Evolutionary conservation across 2,113 vertebrate species (phyloP).

Genomic region (Aspiorhynchus laticeps): DNA sequence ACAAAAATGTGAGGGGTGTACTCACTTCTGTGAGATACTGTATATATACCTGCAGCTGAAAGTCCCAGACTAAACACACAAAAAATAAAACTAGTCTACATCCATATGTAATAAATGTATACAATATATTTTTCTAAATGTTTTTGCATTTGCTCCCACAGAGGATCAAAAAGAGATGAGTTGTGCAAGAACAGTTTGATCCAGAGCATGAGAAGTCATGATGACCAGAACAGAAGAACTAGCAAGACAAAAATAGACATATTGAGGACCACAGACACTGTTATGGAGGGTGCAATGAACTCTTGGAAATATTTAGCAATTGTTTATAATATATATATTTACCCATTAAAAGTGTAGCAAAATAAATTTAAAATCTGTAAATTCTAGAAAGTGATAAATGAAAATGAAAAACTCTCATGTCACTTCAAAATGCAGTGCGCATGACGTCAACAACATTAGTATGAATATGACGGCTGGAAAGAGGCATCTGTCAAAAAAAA

Average conservation of each 20-base stretch:
- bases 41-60: too few relatives aligned
- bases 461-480: not conserved
- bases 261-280: not conserved
- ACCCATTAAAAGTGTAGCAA: too few relatives aligned
- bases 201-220: slow-evolving; percentile 17
- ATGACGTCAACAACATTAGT: not conserved
- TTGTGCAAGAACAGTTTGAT: slow-evolving; percentile 15
- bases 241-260: not conserved
- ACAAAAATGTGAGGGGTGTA: too few relatives aligned
- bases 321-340: too few relatives aligned
- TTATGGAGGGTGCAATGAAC: not conserved
- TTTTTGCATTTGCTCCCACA: not conserved
- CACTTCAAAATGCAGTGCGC: too few relatives aligned
- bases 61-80: too few relatives aligned
- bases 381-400: too few relatives aligned
- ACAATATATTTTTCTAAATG: not conserved
- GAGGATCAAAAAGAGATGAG: not conserved
- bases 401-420: too few relatives aligned
- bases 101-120: too few relatives aligned
- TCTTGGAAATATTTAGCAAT: not conserved
- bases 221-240: slow-evolving; percentile 19
- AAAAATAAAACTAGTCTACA: too few relatives aligned
- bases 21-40: too few relatives aligned
- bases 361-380: too few relatives aligned
- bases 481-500: not conserved